These are phyloP conservation scores for Hyles vespertilio DNA, from an alignment of 1,140 invertebrate species.

Conservation along the genomic window DNA sequence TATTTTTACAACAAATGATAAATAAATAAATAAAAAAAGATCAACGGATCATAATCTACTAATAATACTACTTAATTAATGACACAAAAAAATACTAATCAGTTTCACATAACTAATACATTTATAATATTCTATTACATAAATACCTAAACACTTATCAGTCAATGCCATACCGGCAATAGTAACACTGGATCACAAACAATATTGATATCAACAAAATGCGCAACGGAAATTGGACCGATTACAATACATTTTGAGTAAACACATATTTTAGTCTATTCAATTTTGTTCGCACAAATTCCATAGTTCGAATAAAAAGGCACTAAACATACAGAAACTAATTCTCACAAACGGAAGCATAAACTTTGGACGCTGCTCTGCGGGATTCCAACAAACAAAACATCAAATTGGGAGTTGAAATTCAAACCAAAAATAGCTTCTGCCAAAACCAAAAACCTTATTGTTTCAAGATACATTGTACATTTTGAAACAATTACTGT, in stretches of 20 bases:
- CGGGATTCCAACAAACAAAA: conserved; percentile 39
- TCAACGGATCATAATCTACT: too few species aligned
- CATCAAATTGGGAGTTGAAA: conserved; percentile 36
- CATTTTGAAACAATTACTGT: conserved; percentile 50
- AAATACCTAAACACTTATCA: conserved; percentile 6
- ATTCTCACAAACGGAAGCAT: conserved; percentile 40
- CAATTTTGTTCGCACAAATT: too few species aligned
- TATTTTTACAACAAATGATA: too few species aligned
- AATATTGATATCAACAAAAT: conserved; percentile 16
- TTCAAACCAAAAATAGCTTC: conserved; percentile 40
- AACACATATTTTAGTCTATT: too few species aligned
- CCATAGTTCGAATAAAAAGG: too few species aligned
- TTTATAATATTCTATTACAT: conserved; percentile 2
- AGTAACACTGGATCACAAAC: conserved; percentile 15
- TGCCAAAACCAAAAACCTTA: conserved; percentile 3
- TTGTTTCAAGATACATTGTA: conserved; percentile 1
- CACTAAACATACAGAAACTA: conserved; percentile 1
- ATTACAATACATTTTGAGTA: conserved; percentile 13
- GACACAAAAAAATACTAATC: too few species aligned
- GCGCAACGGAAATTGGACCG: conserved; percentile 22
- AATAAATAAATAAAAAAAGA: too few species aligned
- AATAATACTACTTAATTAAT: too few species aligned
- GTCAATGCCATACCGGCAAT: background rate
- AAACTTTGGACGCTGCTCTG: conserved; percentile 32
- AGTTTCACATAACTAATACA: too few species aligned